These are phyloP conservation scores for Boulengeromyrus knoepffleri DNA, from an alignment of 2,113 vertebrate genomes.

Conservation along the genomic window DNA sequence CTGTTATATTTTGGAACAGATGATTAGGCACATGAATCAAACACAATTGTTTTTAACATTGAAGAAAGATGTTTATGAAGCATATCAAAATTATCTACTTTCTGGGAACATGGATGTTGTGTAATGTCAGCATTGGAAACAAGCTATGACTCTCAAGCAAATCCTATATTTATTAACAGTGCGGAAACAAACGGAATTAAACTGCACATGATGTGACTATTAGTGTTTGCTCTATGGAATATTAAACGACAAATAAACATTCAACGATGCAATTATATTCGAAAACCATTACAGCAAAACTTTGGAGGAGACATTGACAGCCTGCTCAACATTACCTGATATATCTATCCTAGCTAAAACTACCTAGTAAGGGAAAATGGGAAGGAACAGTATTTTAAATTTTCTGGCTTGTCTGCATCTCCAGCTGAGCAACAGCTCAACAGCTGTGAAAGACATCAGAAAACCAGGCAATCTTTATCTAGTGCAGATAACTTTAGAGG, in stretches of 20 bases:
- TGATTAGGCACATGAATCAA: constrained; percentile 8
- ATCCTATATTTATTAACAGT: constrained; percentile 13
- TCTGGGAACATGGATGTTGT: constrained; percentile 6
- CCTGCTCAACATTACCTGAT: background rate
- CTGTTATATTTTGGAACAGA: background rate
- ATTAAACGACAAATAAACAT: background rate
- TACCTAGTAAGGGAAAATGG: background rate
- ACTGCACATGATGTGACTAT: background rate
- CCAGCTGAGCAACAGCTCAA: background rate
- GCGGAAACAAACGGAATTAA: background rate
- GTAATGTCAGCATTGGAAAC: background rate
- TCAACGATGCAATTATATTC: background rate
- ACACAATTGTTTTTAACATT: background rate
- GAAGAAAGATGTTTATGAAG: background rate
- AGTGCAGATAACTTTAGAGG: background rate
- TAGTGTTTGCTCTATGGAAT: background rate
- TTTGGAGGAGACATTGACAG: background rate
- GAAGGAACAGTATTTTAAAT: background rate
- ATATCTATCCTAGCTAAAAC: background rate
- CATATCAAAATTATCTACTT: constrained; percentile 4
- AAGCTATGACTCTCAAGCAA: background rate
- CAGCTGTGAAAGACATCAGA: constrained; percentile 13
- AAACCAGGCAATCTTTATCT: constrained; percentile 13
- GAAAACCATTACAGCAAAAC: background rate
- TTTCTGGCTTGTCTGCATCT: background rate